Evolutionary conservation across 1,140 invertebrate genomes (phyloP).

Genomic region (Nephila pilipes): DNA sequence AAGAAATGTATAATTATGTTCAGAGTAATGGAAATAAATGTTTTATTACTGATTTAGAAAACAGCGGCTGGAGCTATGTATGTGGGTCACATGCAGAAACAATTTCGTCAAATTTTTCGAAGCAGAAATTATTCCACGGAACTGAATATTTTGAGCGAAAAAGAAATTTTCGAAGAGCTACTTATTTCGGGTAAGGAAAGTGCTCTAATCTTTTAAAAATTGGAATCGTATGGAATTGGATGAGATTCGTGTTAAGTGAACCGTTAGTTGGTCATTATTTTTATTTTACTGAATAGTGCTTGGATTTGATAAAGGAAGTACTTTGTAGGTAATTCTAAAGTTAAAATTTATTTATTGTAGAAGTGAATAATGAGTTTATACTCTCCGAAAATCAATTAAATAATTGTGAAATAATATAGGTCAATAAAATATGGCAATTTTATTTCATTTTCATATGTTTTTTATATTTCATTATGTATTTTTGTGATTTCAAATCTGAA

Average conservation of each 20-base stretch:
- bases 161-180: neutral
- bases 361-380: too few relatives aligned
- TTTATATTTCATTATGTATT: too few relatives aligned
- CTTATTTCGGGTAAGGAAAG: neutral
- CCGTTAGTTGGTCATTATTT: neutral
- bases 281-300: neutral
- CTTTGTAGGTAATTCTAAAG: neutral
- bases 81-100: neutral
- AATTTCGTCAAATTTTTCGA: neutral
- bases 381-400: too few relatives aligned
- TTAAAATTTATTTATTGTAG: too few relatives aligned
- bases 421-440: too few relatives aligned
- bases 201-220: neutral
- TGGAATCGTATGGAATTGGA: neutral
- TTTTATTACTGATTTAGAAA: neutral
- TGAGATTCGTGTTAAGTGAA: neutral
- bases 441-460: too few relatives aligned
- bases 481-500: too few relatives aligned
- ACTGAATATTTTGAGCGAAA: neutral
- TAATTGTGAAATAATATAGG: too few relatives aligned
- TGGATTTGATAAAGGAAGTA: neutral
- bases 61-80: neutral
- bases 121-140: neutral
- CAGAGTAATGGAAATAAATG: conserved; percentile 13
- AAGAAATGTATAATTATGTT: conserved; percentile 40